Percentiles rank a stretch among this genome's conserved stretches.
Conservation (phyloP, 2,113 vertebrate species). For the Campylorhamphus procurvoides region DNA sequence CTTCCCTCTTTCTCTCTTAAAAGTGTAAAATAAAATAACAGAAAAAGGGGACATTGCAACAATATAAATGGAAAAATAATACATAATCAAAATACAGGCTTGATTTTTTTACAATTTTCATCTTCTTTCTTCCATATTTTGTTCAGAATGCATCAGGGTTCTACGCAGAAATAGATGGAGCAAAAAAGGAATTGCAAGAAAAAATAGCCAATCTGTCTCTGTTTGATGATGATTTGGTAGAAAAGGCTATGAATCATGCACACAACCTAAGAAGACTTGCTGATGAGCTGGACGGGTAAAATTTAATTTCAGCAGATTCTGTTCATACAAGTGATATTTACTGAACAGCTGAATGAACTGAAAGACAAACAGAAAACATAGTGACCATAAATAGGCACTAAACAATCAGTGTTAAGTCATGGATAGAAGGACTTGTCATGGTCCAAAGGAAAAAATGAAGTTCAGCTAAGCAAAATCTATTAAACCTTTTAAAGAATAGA, state of each 20-base stretch:
- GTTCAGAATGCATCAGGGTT: conserved; percentile 85
- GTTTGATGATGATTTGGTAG: conserved; percentile 83
- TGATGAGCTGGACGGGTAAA: conserved; percentile 83
- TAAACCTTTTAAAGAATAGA: not conserved
- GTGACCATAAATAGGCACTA: not conserved
- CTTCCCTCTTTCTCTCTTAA: not conserved
- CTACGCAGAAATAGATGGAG: conserved; percentile 93
- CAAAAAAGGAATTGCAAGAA: conserved; percentile 78
- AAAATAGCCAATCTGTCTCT: conserved; percentile 83
- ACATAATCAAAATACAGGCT: not conserved
- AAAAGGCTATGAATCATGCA: conserved; percentile 82
- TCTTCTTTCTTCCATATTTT: not conserved
- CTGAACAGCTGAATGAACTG: not conserved
- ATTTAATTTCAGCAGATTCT: not conserved
- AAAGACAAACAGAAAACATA: not conserved
- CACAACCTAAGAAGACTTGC: conserved; percentile 82
- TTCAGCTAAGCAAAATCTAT: not conserved
- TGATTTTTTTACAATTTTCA: not conserved
- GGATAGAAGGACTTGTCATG: not conserved
- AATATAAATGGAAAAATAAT: not conserved
- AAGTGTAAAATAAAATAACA: not conserved
- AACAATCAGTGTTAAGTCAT: not conserved
- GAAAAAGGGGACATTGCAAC: not conserved
- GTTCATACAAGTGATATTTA: not conserved
- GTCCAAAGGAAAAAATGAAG: not conserved